These are phyloP conservation scores for Halictus quadricinctus DNA, from an alignment of 2,888 invertebrate genomes.

Conservation along the genomic window DNA sequence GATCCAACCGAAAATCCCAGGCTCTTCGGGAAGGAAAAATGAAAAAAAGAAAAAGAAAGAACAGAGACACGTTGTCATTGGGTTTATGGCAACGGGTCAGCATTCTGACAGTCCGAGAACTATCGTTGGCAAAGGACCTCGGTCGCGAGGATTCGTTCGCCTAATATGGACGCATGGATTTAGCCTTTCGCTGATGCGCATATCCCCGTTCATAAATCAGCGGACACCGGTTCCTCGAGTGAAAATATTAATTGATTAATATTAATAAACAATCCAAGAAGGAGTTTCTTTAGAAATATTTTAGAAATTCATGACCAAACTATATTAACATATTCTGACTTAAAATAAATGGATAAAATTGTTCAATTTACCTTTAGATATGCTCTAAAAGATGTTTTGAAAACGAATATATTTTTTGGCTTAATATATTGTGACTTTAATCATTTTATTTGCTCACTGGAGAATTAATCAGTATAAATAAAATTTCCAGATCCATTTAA, in stretches of 20 bases:
- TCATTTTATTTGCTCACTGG: background rate
- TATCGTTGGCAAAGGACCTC: background rate
- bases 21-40: background rate
- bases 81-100: background rate
- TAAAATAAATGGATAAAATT: no score
- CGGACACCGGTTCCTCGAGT: slow-evolving; percentile 39
- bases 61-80: background rate
- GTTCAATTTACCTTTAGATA: background rate
- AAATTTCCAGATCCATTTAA: background rate
- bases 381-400: no score
- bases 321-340: no score
- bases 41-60: background rate
- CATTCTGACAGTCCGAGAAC: background rate
- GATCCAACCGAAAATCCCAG: background rate
- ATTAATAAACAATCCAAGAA: background rate
- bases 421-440: no score
- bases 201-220: background rate
- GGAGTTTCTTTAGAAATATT: no score
- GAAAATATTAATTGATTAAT: background rate
- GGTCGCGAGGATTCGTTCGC: slow-evolving; percentile 41
- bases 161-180: slow-evolving; percentile 63
- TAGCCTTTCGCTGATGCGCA: slow-evolving; percentile 4
- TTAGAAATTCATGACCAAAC: no score
- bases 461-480: background rate
- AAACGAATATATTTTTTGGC: no score